A percentile compares a stretch with the other conserved stretches of the same genome.
phyloP scores from a whole-genome alignment of 2,797 vertebrate genomes.

The Hirundo rustica region DNA sequence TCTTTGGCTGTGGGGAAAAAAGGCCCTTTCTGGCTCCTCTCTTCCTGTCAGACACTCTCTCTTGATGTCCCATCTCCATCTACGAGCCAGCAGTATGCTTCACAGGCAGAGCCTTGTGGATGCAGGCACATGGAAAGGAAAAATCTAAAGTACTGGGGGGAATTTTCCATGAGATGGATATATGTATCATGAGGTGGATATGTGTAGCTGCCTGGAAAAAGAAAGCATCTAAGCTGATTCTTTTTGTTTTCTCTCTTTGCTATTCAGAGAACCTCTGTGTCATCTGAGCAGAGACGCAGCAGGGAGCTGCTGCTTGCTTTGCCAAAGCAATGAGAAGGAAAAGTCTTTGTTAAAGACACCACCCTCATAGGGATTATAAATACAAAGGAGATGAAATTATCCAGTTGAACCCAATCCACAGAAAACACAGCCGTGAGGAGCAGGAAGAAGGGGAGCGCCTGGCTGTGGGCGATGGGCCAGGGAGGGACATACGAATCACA shows the following conservation, averaged over 20 bases:
- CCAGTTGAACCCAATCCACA: background rate
- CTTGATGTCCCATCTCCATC: background rate
- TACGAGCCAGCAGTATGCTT: background rate
- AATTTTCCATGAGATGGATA: background rate
- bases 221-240: background rate
- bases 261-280: constrained; percentile 5
- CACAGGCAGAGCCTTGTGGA: background rate
- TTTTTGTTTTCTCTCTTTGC: constrained; percentile 17
- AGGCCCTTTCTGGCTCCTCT: rapidly evolving
- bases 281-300: background rate
- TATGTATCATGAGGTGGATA: background rate
- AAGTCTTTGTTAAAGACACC: background rate
- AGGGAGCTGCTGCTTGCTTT: background rate
- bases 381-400: constrained; percentile 11
- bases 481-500: background rate
- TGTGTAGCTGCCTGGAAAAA: background rate
- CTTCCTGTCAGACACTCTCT: background rate
- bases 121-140: background rate
- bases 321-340: constrained; percentile 22
- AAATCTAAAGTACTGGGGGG: background rate
- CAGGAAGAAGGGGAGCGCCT: background rate
- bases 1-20: background rate
- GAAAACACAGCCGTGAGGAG: background rate
- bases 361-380: background rate
- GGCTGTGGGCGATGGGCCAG: background rate